A percentile compares a stretch with the other conserved stretches of the same genome.
Conservation (phyloP, 2,888 invertebrate species). For the Conistra vaccinii region DNA sequence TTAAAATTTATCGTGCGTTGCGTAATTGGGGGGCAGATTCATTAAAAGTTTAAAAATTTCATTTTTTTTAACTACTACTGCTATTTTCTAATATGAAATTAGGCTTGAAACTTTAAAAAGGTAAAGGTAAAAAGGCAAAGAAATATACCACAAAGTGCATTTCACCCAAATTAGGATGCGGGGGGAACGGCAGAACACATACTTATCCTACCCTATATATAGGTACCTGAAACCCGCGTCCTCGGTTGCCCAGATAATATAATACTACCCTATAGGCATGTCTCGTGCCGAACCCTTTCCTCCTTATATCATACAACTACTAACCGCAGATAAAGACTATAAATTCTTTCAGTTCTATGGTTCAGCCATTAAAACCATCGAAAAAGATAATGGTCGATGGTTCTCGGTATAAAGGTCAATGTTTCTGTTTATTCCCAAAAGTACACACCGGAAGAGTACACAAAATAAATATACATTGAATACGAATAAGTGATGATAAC, state of each 20-base stretch:
- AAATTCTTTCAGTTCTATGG: conserved; percentile 2
- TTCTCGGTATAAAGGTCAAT: conserved; percentile 17
- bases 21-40: too few relatives aligned
- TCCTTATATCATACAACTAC: not conserved
- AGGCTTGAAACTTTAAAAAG: not conserved
- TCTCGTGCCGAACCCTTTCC: too few relatives aligned
- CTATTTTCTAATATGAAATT: too few relatives aligned
- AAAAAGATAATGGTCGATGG: not conserved
- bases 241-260: too few relatives aligned
- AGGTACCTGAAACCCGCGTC: too few relatives aligned
- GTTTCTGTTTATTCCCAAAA: conserved; percentile 20
- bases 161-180: not conserved
- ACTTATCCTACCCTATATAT: too few relatives aligned
- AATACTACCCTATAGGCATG: too few relatives aligned
- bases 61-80: too few relatives aligned
- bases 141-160: not conserved
- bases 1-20: too few relatives aligned
- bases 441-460: conserved; percentile 46
- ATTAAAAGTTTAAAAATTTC: too few relatives aligned
- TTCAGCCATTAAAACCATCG: not conserved
- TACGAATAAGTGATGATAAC: conserved; percentile 49
- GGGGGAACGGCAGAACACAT: not conserved
- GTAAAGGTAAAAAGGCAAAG: not conserved
- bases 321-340: not conserved
- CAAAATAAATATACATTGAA: conserved; percentile 28